Base-by-base conservation (phyloP, 1,140 invertebrate genomes). In the Drosophila bocki region DNA sequence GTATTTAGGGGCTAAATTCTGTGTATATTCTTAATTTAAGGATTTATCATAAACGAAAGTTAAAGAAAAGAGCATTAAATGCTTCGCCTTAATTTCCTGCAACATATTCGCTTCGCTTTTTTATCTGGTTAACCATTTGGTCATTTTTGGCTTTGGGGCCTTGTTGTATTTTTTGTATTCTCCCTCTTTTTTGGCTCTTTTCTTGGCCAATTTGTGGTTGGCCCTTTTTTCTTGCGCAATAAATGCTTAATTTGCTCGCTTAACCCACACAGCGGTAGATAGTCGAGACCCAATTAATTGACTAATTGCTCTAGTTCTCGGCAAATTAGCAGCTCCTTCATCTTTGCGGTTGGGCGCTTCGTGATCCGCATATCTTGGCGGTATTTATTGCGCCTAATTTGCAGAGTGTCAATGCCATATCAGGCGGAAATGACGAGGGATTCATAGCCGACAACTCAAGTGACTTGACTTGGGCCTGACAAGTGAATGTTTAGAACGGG, bases 231-330 rank as follows among this genome's bases (percentile, higher is more conserved):
- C 53, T 48, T 42, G 26, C 22, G 63, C 78, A 80, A 83, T 88
- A 77, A 83, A 88, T 72, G 78, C 67, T 60, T 86, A 88, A 86
- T 86, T 86, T 88, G 57, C 3, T 17, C 45, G 65, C 53, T 64
- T 69, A 77, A 65, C 79, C 69, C 78, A 78, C 84, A 63, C 84
- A 88, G 84, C 80, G 70, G 83, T 75, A 70, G 29, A 33, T 29
- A 13, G 39, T 29, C 17, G 29, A 29, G 22, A 39, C 39, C 59
- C 26, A 72, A 74, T 58, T 74, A 79, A 61, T 83, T 80, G 80
- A 67, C 75, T 88, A 88, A 86, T 86, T 86, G 83, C 47, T 60
- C 63, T 32, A 64, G 82, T 47, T 81, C 54, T 80, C 41, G 48
- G 11, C 69, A 53, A 74, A 74, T 75, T 75, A 75, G 68, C 26